These are phyloP conservation scores for Balearica regulorum DNA, from an alignment of 2,797 vertebrate genomes.

Conservation along the genomic window DNA sequence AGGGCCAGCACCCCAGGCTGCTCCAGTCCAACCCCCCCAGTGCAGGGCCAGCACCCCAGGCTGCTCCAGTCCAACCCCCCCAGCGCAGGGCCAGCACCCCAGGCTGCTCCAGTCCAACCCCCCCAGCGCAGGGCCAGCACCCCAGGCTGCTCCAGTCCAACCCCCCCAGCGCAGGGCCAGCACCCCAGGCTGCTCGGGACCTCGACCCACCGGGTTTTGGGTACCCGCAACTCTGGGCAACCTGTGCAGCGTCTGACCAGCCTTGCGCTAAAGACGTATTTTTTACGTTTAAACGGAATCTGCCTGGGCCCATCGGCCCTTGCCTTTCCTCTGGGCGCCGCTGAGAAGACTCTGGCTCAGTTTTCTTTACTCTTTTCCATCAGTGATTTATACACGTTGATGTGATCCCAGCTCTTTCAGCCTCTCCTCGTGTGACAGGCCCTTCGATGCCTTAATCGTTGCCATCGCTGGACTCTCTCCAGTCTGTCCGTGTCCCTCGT, in stretches of 20 bases:
- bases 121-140: neutral
- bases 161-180: neutral
- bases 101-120: neutral
- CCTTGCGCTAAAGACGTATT: rapidly evolving
- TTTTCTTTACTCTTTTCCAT: neutral
- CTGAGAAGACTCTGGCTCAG: rapidly evolving
- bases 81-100: neutral
- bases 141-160: neutral
- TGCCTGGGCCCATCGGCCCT: neutral
- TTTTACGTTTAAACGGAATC: neutral
- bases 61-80: neutral
- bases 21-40: too few species aligned
- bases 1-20: neutral
- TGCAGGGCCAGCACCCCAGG: neutral
- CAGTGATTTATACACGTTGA: rapidly evolving
- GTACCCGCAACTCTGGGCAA: neutral
- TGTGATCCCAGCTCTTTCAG: neutral
- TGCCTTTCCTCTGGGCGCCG: neutral
- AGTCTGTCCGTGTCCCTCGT: neutral
- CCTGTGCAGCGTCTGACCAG: neutral
- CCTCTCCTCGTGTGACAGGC: neutral
- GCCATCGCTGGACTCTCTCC: neutral
- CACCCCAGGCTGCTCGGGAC: neutral
- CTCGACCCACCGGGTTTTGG: neutral
- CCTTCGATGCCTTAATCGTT: neutral